phyloP scores from a whole-genome alignment of 2,888 invertebrate genomes.

The Cephus pygmeus region DNA sequence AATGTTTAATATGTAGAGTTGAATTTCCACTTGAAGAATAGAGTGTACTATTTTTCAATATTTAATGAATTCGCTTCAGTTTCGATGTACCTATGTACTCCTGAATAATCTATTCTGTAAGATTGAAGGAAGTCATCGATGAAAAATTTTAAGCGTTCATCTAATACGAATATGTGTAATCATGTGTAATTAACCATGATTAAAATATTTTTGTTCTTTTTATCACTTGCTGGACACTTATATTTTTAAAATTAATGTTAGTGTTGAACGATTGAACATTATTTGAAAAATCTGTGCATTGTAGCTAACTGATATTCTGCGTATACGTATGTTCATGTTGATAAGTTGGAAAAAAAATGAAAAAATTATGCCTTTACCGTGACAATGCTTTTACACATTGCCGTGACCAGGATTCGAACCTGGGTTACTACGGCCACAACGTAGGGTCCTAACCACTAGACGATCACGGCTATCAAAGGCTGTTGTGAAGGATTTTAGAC shows the following conservation, averaged over 20 bases:
- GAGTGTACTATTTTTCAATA: background rate
- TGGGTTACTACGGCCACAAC: slow-evolving; percentile 84
- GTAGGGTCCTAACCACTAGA: slow-evolving; percentile 82
- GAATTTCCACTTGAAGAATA: background rate
- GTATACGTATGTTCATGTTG: background rate
- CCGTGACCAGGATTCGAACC: slow-evolving; percentile 82
- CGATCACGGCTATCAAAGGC: slow-evolving; percentile 72
- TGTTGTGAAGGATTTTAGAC: background rate
- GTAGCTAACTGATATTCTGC: no score
- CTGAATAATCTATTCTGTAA: background rate
- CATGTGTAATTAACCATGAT: background rate
- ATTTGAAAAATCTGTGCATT: no score
- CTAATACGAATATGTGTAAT: background rate
- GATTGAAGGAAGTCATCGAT: background rate
- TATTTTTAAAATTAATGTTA: background rate
- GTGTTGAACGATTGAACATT: background rate
- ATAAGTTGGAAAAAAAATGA: background rate
- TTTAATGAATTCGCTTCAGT: background rate
- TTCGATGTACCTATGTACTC: background rate
- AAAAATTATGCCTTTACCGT: slow-evolving; percentile 17
- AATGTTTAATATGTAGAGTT: background rate
- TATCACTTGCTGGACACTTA: background rate
- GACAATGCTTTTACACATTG: slow-evolving; percentile 52
- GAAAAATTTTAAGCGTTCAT: background rate
- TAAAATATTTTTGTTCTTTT: background rate